Percentiles rank a stretch among this genome's conserved stretches.
Conservation (phyloP, 2,797 vertebrate species). For the Helostoma temminkii region DNA sequence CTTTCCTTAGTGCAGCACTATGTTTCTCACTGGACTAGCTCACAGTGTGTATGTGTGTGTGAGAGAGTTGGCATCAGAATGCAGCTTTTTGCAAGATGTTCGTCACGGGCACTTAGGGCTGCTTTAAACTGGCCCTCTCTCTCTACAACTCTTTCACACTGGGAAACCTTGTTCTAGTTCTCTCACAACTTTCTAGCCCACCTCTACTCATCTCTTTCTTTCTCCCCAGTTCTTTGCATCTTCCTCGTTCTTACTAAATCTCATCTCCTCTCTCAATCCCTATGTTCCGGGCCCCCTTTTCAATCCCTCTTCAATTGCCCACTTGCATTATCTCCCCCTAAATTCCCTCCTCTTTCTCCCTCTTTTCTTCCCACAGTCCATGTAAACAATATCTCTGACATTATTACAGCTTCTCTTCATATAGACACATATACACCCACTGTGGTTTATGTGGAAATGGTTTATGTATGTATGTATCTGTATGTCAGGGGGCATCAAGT, state of each 20-base stretch:
- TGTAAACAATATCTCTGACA: conserved; percentile 55
- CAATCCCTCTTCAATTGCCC: conserved; percentile 51
- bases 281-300: conserved; percentile 67
- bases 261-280: conserved; percentile 60
- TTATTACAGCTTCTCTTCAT: conserved; percentile 28
- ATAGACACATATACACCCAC: not conserved
- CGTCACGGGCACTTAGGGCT: conserved; percentile 66
- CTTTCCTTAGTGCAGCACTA: not conserved
- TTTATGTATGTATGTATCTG: conserved; percentile 26
- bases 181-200: conserved; percentile 40
- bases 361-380: conserved; percentile 73
- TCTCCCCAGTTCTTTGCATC: conserved; percentile 16
- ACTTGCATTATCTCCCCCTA: conserved; percentile 55
- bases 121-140: conserved; percentile 48
- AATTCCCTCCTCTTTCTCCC: conserved; percentile 52
- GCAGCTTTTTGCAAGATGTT: conserved; percentile 56
- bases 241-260: conserved; percentile 54
- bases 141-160: conserved; percentile 53
- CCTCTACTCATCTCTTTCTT: conserved; percentile 12
- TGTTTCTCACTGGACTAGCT: conserved; percentile 34
- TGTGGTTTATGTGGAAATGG: conserved; percentile 13
- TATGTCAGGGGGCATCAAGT: not conserved
- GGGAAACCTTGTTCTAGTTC: conserved; percentile 58
- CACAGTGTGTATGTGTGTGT: conserved; percentile 31
- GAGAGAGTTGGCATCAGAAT: conserved; percentile 56